These are phyloP conservation scores for Chamaetylas fuelleborni DNA, from an alignment of 2,113 vertebrate species.

Conservation along the genomic window DNA sequence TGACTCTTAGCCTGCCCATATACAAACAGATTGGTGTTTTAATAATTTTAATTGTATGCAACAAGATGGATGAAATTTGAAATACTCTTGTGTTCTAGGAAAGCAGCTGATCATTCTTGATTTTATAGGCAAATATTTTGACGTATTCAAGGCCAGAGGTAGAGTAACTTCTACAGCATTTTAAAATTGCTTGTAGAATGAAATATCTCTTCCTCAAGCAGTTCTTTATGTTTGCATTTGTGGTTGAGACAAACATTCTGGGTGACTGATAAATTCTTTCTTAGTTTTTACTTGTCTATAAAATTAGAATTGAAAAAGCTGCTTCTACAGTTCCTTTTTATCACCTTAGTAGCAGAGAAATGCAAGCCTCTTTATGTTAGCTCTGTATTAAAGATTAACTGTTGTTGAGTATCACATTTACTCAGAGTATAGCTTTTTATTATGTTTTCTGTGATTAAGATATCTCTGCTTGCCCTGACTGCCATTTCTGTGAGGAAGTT, in stretches of 20 bases:
- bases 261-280: neutral
- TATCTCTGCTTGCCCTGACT: neutral
- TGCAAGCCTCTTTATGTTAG: neutral
- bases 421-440: neutral
- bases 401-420: neutral
- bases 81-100: neutral
- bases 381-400: neutral
- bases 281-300: neutral
- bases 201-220: neutral
- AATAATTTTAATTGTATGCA: neutral
- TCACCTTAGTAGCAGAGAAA: neutral
- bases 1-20: neutral
- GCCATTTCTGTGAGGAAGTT: neutral
- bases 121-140: neutral
- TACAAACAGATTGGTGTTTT: neutral
- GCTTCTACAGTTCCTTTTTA: neutral
- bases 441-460: neutral
- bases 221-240: neutral
- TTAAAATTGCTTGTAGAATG: neutral
- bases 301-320: neutral
- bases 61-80: neutral
- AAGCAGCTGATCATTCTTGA: neutral
- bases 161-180: neutral
- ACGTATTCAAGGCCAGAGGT: neutral
- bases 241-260: neutral